phyloP scores from a whole-genome alignment of 2,797 vertebrate genomes.

The Leptodactylus fallax region DNA sequence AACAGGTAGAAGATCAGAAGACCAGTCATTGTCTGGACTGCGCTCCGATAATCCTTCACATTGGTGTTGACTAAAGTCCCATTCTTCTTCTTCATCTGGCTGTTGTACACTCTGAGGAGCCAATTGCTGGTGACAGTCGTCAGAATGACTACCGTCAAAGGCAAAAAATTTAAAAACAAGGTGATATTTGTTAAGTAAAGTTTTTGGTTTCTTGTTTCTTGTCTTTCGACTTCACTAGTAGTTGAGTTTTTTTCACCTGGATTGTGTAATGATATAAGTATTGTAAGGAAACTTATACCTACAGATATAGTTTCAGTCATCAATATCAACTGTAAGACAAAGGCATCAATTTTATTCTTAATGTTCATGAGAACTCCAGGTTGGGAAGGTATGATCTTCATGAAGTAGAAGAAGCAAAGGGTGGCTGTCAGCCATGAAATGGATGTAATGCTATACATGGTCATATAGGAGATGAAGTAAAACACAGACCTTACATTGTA shows the following conservation, averaged over 20 bases:
- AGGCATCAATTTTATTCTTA: not conserved
- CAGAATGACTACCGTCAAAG: not conserved
- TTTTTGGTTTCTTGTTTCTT: not conserved
- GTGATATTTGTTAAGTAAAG: not conserved
- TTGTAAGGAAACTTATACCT: not conserved
- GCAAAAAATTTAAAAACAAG: not conserved
- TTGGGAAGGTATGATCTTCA: not conserved
- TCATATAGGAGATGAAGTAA: not conserved
- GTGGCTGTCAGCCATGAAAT: not conserved
- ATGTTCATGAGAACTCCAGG: not conserved
- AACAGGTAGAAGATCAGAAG: not conserved
- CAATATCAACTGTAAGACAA: not conserved
- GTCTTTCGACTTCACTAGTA: not conserved
- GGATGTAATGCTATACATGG: not conserved
- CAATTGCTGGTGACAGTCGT: not conserved
- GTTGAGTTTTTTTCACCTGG: not conserved
- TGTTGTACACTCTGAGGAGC: not conserved
- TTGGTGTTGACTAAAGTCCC: not conserved
- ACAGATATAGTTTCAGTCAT: not conserved
- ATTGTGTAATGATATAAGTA: too few relatives aligned
- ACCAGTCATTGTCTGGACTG: not conserved
- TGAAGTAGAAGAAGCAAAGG: conserved; percentile 19
- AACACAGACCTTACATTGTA: not conserved
- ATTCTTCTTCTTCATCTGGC: not conserved
- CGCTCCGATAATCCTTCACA: not conserved